These are phyloP conservation scores for Drosophila sp. DNA, from an alignment of 1,140 invertebrate species.

Conservation along the genomic window DNA sequence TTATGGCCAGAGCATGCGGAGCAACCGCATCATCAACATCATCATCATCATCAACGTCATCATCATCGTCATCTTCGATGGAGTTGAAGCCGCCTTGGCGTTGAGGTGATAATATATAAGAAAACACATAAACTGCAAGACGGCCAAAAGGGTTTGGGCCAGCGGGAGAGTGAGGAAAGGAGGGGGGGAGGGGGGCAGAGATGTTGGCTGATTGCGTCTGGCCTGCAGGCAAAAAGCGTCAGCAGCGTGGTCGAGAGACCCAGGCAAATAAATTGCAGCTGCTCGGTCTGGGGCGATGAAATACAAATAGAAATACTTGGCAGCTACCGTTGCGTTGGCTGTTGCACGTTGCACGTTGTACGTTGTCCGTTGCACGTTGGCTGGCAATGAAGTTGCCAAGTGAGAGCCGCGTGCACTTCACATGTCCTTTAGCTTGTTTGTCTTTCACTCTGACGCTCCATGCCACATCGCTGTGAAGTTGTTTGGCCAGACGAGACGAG, in stretches of 20 bases:
- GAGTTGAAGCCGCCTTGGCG: conserved; percentile 37
- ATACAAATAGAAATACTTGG: conserved; percentile 83
- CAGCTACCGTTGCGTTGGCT: conserved; percentile 74
- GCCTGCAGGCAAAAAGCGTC: conserved; percentile 56
- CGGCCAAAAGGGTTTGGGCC: conserved; percentile 19
- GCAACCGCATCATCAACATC: conserved; percentile 26
- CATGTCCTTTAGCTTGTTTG: conserved; percentile 69
- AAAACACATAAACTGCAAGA: conserved; percentile 63
- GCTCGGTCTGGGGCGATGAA: conserved; percentile 73
- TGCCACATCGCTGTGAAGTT: conserved; percentile 59
- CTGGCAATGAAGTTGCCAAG: conserved; percentile 50
- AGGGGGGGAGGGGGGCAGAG: neutral
- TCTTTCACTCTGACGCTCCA: conserved; percentile 59
- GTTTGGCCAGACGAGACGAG: conserved; percentile 69
- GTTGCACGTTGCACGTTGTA: conserved; percentile 51
- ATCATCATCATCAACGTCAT: conserved; percentile 33
- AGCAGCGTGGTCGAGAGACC: conserved; percentile 35
- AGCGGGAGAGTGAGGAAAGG: neutral
- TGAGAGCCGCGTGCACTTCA: conserved; percentile 50
- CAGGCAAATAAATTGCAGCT: conserved; percentile 80
- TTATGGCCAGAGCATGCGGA: conserved; percentile 63
- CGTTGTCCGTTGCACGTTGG: conserved; percentile 50
- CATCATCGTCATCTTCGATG: conserved; percentile 18
- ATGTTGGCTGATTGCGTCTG: conserved; percentile 64
- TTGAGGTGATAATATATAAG: conserved; percentile 77